phyloP scores from a whole-genome alignment of 1,140 invertebrate species.

The silkworm (Bombyx mori) region ASM3026992v2 NC_085108.1:4029501-4030000 shows the following conservation, averaged over 20 bases:
- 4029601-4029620: slow-evolving; percentile 2
- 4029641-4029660: not conserved
- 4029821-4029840: slow-evolving; percentile 45
- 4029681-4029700: slow-evolving; percentile 1
- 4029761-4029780: too few species aligned
- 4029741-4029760: not conserved
- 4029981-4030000: too few species aligned
- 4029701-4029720: not conserved
- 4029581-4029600: slow-evolving; percentile 16
- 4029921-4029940: slow-evolving; percentile 31
- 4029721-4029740: too few species aligned
- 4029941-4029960: slow-evolving; percentile 35
- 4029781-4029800: too few species aligned
- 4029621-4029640: not conserved
- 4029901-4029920: slow-evolving; percentile 46
- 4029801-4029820: not conserved
- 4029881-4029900: slow-evolving; percentile 42
- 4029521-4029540: slow-evolving; percentile 56
- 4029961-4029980: not conserved
- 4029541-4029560: slow-evolving; percentile 68
- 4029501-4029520: slow-evolving; percentile 44
- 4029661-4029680: not conserved
- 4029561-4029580: slow-evolving; percentile 57
- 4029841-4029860: slow-evolving; percentile 67
- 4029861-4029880: slow-evolving; percentile 61